phyloP scores from a whole-genome alignment of 1,140 invertebrate genomes.

The Brachionus paranguensis region DNA sequence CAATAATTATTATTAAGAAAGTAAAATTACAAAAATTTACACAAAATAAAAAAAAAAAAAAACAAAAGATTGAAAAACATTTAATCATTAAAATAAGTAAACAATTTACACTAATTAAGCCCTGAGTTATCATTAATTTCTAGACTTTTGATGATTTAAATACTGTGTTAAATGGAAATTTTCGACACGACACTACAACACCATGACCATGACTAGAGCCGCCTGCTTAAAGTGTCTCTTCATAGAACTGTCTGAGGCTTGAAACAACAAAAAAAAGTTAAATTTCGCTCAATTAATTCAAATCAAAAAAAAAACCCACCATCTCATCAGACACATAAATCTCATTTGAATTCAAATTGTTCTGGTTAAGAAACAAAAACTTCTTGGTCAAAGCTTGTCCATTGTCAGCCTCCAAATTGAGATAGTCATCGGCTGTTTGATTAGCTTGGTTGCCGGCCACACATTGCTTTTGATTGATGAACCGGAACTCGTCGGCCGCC shows the following conservation, averaged over 20 bases:
- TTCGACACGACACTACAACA: not conserved
- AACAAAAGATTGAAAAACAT: not conserved
- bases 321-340: slow-evolving; percentile 23
- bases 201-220: not conserved
- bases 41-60: not conserved
- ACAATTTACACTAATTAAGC: not conserved
- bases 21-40: not conserved
- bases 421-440: not conserved
- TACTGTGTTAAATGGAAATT: not conserved
- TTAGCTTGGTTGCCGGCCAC: not conserved
- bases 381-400: not conserved
- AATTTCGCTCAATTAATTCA: not conserved
- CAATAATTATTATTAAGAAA: not conserved
- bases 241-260: slow-evolving; percentile 26
- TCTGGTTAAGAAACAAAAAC: not conserved
- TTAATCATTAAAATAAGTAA: not conserved
- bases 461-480: not conserved
- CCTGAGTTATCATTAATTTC: not conserved
- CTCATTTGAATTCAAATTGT: not conserved
- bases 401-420: not conserved
- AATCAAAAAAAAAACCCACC: not conserved
- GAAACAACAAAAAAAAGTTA: not conserved
- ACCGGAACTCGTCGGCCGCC: not conserved
- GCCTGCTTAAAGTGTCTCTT: not conserved
- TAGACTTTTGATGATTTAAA: not conserved